A percentile compares a stretch with the other conserved stretches of the same genome.
phyloP scores from a whole-genome alignment of 2,113 vertebrate species.

The Piaya cayana region DNA sequence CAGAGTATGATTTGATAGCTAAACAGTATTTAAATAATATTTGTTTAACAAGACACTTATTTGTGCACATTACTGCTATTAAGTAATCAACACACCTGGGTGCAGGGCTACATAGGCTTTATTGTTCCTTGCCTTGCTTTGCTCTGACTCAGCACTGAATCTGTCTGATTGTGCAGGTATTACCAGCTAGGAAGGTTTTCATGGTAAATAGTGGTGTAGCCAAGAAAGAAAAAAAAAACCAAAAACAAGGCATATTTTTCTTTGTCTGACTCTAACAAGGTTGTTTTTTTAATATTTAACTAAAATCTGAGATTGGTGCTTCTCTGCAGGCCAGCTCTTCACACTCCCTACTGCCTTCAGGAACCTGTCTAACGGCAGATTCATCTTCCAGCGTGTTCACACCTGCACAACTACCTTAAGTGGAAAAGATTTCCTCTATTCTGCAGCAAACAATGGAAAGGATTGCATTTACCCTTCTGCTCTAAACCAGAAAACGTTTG shows the following conservation, averaged over 20 bases:
- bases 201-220: not conserved
- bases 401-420: conserved; percentile 28
- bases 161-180: not conserved
- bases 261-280: not conserved
- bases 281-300: not conserved
- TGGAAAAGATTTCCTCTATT: conserved; percentile 26
- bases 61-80: not conserved
- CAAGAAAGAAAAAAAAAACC: not conserved
- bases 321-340: not conserved
- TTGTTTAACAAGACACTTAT: not conserved
- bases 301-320: not conserved
- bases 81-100: conserved; percentile 17
- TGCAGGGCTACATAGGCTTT: not conserved
- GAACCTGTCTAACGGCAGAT: not conserved
- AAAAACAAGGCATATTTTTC: not conserved
- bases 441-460: conserved; percentile 3
- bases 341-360: not conserved
- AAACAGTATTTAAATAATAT: not conserved
- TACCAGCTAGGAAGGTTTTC: not conserved
- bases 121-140: not conserved
- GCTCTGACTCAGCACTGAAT: not conserved
- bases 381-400: conserved; percentile 12
- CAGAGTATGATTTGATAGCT: not conserved
- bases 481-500: not conserved
- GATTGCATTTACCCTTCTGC: not conserved